These are phyloP conservation scores for rat (Rattus norvegicus) DNA, from an alignment of 2,113 vertebrate species.

Conservation along the genomic window DNA sequence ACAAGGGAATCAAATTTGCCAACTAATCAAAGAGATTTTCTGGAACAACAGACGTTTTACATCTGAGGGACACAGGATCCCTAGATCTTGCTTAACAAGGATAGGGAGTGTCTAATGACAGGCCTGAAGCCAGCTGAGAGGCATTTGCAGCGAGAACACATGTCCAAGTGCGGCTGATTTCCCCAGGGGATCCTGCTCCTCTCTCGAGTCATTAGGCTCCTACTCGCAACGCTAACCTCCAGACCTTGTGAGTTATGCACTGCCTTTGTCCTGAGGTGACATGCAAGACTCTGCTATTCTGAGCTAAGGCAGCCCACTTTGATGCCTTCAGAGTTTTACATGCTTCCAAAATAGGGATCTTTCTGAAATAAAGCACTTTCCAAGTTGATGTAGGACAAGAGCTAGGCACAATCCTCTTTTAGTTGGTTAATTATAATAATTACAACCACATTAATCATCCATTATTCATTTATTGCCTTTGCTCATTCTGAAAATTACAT, in stretches of 20 bases:
- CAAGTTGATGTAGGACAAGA: slow-evolving; percentile 25
- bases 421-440: slow-evolving; percentile 53
- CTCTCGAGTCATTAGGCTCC: not conserved
- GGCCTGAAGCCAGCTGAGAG: not conserved
- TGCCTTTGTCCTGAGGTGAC: not conserved
- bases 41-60: not conserved
- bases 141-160: not conserved
- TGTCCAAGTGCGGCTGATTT: not conserved
- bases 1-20: not conserved
- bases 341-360: slow-evolving; percentile 31
- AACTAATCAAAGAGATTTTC: not conserved
- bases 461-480: slow-evolving; percentile 5
- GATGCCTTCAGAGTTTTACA: not conserved
- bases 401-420: not conserved
- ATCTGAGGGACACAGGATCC: not conserved
- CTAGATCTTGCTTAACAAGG: not conserved
- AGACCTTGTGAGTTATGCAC: not conserved
- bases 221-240: not conserved
- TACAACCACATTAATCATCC: slow-evolving; percentile 36
- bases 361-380: slow-evolving; percentile 24
- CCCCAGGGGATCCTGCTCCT: not conserved
- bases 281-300: slow-evolving; percentile 5
- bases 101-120: not conserved
- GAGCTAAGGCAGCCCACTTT: not conserved
- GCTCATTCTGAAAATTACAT: slow-evolving; percentile 31